Evolutionary conservation across 1,140 invertebrate genomes (phyloP), one percentile per base, ranked within the genome.

Genomic region (Cherax destructor): DNA sequence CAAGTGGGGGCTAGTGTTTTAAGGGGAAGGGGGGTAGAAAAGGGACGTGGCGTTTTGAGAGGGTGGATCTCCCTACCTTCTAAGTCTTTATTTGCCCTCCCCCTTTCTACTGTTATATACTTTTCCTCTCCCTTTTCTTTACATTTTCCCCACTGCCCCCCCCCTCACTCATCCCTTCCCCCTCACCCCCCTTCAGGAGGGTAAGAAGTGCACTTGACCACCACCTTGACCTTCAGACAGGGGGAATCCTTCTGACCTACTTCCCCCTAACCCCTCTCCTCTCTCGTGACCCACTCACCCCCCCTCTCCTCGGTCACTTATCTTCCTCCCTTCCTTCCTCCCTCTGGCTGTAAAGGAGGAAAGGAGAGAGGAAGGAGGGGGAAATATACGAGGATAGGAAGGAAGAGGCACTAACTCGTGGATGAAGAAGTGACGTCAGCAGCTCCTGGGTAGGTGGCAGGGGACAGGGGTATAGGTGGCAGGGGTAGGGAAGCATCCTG

Each of bases 331-430:
- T 18, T 65, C 56, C 56, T 59, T 59, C 56, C 56, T 59, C 56
- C 56, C 6, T 18, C 13, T 6, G 61, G 24, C 69, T 21, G 5
- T 74, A 1, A 74, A 21, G 61, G n/a, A 30, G 69, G 24, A 30
- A 6, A 74, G 69, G n/a, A n/a, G 24, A 30, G n/a, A 74, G 69
- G 69, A 74, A 74, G n/a, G 69, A 74, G 21, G 24, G 69, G 7
- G 6, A 30, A 21, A 74, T 21, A 74, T 74, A 74, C 69, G 69
- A 74, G 69, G 30, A 30, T 5, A n/a, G 69, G 69, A 74, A 74
- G 69, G 69, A 74, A 74, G 69, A 74, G 69, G 6, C 69, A 21
- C 69, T 74, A 74, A 74, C 69, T 74, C 24, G 6, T 74, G 69
- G 69, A 74, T 74, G 69, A 74, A 72, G 69, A 72, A n/a, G 1